Base-by-base conservation (phyloP, 2,113 vertebrate genomes). In the Progne subis region DNA sequence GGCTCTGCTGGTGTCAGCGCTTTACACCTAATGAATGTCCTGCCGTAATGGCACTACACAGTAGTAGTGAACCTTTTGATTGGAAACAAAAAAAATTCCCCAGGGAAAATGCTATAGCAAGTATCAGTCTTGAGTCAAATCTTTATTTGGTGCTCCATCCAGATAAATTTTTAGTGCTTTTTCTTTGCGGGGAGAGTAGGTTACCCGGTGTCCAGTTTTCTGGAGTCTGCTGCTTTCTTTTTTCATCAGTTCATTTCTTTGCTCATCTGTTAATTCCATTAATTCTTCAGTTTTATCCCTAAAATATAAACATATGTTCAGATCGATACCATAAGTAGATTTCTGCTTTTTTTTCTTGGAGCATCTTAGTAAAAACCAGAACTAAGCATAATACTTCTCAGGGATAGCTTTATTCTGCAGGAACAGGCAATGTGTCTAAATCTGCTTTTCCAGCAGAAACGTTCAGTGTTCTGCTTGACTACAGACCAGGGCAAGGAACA, bases 121-220 rank as follows among this genome's bases (percentile, higher is more conserved):
- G 80, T 93, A 95, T 99, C 99, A 99, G 98, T 99, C 99, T 98
- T 99, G 99, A 94, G 98, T 98, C 70, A 98, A 96, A 97, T 99
- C 99, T 98, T 99, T 99, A 97, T 98, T 98, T 86, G 99, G 99
- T 67, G 99, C 99, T 86, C 99, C 99, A 49, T 99, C 99, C 97
- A 99, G 98, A 97, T 99, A 99, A 97, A 99, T 99, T 98, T 99
- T 99, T 88, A 99, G 99, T 97, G 99, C 99, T 96, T 99, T 99
- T 97, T 99, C 99, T 96, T 99, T 99, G 91, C 99, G 99, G 37
- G 99, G 99, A 15, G 99, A 99, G 98, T 99, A 99, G 77, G 99
- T 99, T 96, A 99, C 98, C 12, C 99, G 99, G 92, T 99, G 99
- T 93, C 99, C 99, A 2, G 99, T 99, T 96, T 99, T 99, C 90